Percentiles rank a stretch among this genome's conserved stretches.
phyloP scores from a whole-genome alignment of 2,797 vertebrate genomes.

The Tympanoctomys barrerae region DNA sequence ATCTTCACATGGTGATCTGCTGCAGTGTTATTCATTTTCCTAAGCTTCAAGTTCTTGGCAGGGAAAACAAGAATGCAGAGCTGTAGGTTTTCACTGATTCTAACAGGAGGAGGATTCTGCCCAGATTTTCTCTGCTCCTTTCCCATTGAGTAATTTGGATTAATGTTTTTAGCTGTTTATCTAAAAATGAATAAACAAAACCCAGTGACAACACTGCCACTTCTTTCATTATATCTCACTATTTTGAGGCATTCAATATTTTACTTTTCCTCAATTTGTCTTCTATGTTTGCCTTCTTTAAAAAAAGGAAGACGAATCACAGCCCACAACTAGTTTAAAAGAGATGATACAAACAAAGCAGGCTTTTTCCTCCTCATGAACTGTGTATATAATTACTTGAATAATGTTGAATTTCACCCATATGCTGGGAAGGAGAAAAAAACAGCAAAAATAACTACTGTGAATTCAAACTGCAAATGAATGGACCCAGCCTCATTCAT shows the following conservation, averaged over 20 bases:
- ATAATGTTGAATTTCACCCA: conserved; percentile 82
- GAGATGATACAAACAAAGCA: conserved; percentile 74
- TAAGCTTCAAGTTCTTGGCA: conserved; percentile 9
- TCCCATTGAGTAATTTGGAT: conserved; percentile 39
- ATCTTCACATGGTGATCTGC: background rate
- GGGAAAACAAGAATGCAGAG: background rate
- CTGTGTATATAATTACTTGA: conserved; percentile 80
- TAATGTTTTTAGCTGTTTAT: conserved; percentile 69
- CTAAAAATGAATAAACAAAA: conserved; percentile 63
- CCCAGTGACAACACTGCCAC: background rate
- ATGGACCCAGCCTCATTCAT: conserved; percentile 91
- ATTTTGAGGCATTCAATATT: conserved; percentile 24
- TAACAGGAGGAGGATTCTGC: background rate
- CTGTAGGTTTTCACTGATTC: background rate
- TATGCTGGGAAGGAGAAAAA: conserved; percentile 71
- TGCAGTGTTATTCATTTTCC: background rate
- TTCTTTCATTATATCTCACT: conserved; percentile 35
- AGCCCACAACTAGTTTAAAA: conserved; percentile 73
- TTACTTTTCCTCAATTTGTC: conserved; percentile 22
- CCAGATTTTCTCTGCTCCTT: conserved; percentile 6
- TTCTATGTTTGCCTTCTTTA: conserved; percentile 65
- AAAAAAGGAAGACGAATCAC: conserved; percentile 5
- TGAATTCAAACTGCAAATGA: conserved; percentile 88
- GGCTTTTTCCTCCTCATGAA: conserved; percentile 74
- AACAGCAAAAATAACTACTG: conserved; percentile 84